Evolutionary conservation across 2,888 invertebrate genomes (phyloP).

Genomic region (Cheilosia impressa): DNA sequence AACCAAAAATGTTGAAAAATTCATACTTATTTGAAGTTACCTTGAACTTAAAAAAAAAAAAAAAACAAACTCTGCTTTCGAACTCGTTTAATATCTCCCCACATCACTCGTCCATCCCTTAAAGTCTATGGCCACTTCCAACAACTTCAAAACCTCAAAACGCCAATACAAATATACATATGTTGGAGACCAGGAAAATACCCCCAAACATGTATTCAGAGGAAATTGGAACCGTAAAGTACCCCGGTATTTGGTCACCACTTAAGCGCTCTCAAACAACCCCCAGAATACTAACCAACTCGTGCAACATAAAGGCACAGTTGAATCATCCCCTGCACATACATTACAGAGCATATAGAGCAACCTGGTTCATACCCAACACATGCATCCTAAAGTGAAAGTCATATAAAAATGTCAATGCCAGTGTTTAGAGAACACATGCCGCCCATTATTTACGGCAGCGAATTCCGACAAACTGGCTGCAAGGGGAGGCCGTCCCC

Average conservation of each 20-base stretch:
- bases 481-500: conserved; percentile 34
- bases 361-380: background rate
- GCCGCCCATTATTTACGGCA: conserved; percentile 72
- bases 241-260: conserved; percentile 59
- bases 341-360: background rate
- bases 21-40: too few species aligned
- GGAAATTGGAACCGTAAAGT: conserved; percentile 64
- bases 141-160: conserved; percentile 38
- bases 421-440: conserved; percentile 71
- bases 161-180: conserved; percentile 20
- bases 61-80: too few species aligned
- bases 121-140: background rate
- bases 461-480: conserved; percentile 23
- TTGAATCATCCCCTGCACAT: conserved; percentile 32
- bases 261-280: conserved; percentile 55
- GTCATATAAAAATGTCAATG: conserved; percentile 67
- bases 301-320: conserved; percentile 16
- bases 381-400: conserved; percentile 63
- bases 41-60: too few species aligned
- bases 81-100: too few species aligned
- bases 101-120: background rate
- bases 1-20: too few species aligned
- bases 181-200: background rate
- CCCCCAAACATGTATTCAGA: conserved; percentile 17
- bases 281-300: conserved; percentile 20